Evolutionary conservation across 2,797 vertebrate genomes (phyloP).

Genomic region (Discoglossus pictus): DNA sequence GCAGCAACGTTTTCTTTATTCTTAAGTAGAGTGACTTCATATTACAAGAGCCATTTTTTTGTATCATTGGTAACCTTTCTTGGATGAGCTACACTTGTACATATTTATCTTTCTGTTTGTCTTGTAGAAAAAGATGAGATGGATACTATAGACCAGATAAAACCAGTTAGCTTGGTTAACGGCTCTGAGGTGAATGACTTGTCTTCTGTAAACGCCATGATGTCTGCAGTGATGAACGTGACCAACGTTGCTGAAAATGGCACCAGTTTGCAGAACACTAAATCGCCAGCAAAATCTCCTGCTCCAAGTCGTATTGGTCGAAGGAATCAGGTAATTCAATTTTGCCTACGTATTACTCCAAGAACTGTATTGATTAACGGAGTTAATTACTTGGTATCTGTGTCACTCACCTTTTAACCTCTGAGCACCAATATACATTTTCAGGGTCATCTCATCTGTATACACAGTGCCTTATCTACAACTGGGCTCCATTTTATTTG

Average conservation of each 20-base stretch:
- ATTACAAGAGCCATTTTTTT: not conserved
- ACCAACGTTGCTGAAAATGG: constrained; percentile 75
- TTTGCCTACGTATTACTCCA: not conserved
- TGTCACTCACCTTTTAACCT: not conserved
- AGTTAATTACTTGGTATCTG: not conserved
- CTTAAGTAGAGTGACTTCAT: too few relatives aligned
- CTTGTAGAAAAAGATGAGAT: constrained; percentile 19
- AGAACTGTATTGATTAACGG: not conserved
- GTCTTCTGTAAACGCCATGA: constrained; percentile 90
- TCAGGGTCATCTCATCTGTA: not conserved
- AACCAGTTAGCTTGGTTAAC: constrained; percentile 61
- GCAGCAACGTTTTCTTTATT: too few relatives aligned
- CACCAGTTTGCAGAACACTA: constrained; percentile 66
- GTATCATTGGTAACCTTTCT: not conserved
- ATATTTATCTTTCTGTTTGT: constrained; percentile 15
- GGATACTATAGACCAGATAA: constrained; percentile 36
- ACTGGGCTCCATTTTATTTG: not conserved
- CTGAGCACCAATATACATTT: not conserved
- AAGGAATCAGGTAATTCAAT: constrained; percentile 77
- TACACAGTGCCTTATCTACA: not conserved
- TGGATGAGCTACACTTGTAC: constrained; percentile 5
- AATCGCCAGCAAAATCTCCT: constrained; percentile 78
- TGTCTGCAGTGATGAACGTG: constrained; percentile 88
- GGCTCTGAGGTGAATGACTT: constrained; percentile 79
- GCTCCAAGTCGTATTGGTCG: constrained; percentile 78